phyloP scores from a whole-genome alignment of 2,888 invertebrate genomes.

The Eueremaeus valkanovi region DNA sequence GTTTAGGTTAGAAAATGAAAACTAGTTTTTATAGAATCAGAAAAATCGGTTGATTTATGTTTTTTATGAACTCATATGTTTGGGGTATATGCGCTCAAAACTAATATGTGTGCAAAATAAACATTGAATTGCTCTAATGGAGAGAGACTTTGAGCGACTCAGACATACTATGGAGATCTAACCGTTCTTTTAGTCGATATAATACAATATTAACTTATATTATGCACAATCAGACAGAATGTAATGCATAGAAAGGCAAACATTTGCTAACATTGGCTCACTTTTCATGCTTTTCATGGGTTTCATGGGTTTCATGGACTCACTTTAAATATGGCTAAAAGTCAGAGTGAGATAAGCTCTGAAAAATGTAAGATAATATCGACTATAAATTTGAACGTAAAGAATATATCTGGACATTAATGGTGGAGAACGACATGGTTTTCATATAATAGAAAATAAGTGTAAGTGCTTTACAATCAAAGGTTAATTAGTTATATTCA shows the following conservation, averaged over 20 bases:
- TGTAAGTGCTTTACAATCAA: conserved; percentile 8
- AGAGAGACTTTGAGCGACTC: background rate
- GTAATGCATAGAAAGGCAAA: background rate
- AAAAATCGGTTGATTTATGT: conserved; percentile 4
- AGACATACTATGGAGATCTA: background rate
- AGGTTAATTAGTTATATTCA: conserved; percentile 17
- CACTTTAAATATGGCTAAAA: no score
- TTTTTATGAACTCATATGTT: conserved; percentile 1
- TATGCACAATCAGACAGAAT: conserved; percentile 20
- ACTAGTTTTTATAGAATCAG: background rate
- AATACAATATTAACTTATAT: no score
- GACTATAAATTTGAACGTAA: background rate
- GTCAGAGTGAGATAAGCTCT: background rate
- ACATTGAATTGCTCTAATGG: conserved; percentile 11
- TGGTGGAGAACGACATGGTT: background rate
- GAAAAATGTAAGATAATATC: background rate
- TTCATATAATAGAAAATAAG: background rate
- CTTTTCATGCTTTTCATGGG: no score
- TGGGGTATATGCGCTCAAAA: background rate
- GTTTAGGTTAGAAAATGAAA: conserved; percentile 24
- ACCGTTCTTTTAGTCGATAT: background rate
- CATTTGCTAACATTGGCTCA: background rate
- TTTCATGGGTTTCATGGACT: no score
- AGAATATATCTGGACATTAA: background rate
- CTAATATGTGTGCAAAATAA: conserved; percentile 20